Base-by-base conservation (phyloP, 2,113 vertebrate genomes). In the Saguinus imperator region DNA sequence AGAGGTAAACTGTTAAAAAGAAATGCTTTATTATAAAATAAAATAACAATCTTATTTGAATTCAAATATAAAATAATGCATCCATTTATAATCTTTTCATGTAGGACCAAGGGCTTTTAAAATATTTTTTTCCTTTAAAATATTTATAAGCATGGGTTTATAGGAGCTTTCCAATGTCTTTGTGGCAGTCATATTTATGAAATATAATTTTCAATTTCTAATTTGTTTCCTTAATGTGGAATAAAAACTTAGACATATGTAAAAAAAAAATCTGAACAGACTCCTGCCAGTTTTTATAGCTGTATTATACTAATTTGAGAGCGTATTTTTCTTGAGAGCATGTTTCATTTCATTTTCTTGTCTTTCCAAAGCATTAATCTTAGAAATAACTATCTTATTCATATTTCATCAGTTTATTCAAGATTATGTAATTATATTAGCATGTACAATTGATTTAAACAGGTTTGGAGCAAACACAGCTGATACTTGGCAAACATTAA, bases 401-500 rank as follows among this genome's bases (percentile, higher is more conserved):
- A 35, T 91, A 48, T 85, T 76, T 86, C 64, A 94, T 70, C n/a
- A 8, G 25, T 85, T 92, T 75, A 57, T 79, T 96, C 75, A 45
- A 68, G 84, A 95, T 77, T 50, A 29, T 81, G 23, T 52, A 57
- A 91, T 82, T 94, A 40, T 82, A 95, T 66, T 85, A 91, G 72
- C 89, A 57, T 77, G 50, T 77, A 55, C 61, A 89, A 84, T 72
- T 72, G 84, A 6, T 66, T 73, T 83, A 86, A 95, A 77, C 23
- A 73, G 86, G 40, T 88, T 50, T 64, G 48, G 45, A 94, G 25
- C 85, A 93, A 92, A 96, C 48, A 80, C 91, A 93, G 94, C 61
- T 94, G 81, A 95, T 87, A 45, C 50, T 94, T 52, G 52, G 82
- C 93, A 97, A 98, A 98, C 82, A 92, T 3, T 85, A 70, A 88